These are phyloP conservation scores for Novumbra hubbsi DNA, from an alignment of 2,797 vertebrate species.

Conservation along the genomic window DNA sequence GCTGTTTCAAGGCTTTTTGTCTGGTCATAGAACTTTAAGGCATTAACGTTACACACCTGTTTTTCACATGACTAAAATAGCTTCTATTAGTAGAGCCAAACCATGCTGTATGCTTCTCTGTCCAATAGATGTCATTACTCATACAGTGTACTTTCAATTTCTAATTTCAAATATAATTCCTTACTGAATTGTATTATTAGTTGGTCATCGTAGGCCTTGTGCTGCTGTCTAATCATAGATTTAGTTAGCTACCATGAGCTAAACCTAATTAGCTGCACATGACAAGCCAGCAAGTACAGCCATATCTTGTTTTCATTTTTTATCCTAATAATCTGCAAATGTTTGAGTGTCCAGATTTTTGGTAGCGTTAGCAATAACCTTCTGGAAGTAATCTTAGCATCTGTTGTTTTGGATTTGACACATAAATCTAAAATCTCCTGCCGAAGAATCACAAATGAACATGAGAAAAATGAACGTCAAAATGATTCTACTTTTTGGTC, in stretches of 20 bases:
- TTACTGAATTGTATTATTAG: conserved; percentile 24
- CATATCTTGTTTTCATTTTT: too few species aligned
- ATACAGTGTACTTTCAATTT: not conserved
- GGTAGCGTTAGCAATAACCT: too few species aligned
- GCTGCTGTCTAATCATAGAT: conserved; percentile 25
- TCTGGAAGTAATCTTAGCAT: too few species aligned
- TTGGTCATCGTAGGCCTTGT: conserved; percentile 21
- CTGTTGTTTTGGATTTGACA: too few species aligned
- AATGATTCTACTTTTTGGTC: too few species aligned
- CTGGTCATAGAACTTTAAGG: conserved; percentile 24
- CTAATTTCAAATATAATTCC: conserved; percentile 13
- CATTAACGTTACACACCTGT: conserved; percentile 25
- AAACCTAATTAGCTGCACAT: conserved; percentile 44
- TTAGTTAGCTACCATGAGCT: conserved; percentile 34
- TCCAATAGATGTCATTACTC: conserved; percentile 1
- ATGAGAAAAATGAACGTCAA: too few species aligned
- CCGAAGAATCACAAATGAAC: too few species aligned
- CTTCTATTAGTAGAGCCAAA: conserved; percentile 10
- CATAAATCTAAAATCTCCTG: too few species aligned
- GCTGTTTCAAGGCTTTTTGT: conserved; percentile 58
- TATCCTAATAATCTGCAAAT: too few species aligned
- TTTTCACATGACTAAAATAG: conserved; percentile 22
- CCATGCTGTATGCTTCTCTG: not conserved
- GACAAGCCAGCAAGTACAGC: too few species aligned
- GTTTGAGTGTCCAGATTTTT: too few species aligned